These are phyloP conservation scores for Ectropis grisescens DNA, from an alignment of 1,140 invertebrate species.

Conservation along the genomic window DNA sequence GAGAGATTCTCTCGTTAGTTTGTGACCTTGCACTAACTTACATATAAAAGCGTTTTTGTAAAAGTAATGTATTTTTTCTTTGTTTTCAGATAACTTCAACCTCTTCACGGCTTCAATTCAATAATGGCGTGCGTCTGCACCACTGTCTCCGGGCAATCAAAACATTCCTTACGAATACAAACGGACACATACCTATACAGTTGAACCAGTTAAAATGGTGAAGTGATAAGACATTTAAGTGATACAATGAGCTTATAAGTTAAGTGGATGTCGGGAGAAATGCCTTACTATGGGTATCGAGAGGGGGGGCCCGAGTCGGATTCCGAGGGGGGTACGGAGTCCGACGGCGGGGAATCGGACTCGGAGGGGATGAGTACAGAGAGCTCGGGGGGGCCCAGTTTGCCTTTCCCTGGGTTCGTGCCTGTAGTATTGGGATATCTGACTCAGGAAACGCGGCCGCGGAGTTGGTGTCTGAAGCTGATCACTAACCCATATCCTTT, in stretches of 20 bases:
- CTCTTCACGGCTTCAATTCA: too few species aligned
- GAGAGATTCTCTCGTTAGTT: too few species aligned
- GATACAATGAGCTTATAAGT: constrained; percentile 64
- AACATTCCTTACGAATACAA: constrained; percentile 35
- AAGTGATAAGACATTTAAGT: constrained; percentile 44
- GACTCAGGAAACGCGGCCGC: constrained; percentile 86
- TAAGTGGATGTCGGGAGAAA: constrained; percentile 51
- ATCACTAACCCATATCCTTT: constrained; percentile 99
- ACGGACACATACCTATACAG: constrained; percentile 52
- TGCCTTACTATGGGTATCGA: constrained; percentile 67
- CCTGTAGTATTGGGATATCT: constrained; percentile 87
- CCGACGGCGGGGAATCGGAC: constrained; percentile 72
- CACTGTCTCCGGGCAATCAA: constrained; percentile 21
- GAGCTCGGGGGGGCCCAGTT: constrained; percentile 73
- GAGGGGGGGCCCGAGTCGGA: constrained; percentile 43
- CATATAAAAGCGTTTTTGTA: too few species aligned
- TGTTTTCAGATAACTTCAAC: not conserved
- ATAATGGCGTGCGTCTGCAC: constrained; percentile 27
- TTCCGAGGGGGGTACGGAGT: constrained; percentile 54
- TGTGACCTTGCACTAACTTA: too few species aligned
- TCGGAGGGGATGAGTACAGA: constrained; percentile 72
- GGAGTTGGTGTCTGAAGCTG: constrained; percentile 93
- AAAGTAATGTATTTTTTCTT: constrained; percentile 1
- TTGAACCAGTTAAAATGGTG: constrained; percentile 50
- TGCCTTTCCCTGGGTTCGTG: constrained; percentile 92